Evolutionary conservation across 2,797 vertebrate genomes (phyloP).

Genomic region (Pterois miles): DNA sequence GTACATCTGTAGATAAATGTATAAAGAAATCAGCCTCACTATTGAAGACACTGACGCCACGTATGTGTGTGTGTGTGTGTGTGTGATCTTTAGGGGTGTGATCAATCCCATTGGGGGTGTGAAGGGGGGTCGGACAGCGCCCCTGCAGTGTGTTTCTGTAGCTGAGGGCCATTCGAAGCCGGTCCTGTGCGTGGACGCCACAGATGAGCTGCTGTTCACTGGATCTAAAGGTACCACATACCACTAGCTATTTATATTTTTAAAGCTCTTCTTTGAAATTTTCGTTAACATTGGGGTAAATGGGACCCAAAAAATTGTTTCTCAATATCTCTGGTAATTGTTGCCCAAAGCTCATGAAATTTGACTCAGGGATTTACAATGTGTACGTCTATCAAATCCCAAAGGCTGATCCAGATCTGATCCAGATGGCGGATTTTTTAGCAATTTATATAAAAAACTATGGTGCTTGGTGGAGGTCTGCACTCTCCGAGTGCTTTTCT

Average conservation of each 20-base stretch:
- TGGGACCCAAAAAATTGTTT: too few relatives aligned
- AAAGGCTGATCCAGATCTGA: too few relatives aligned
- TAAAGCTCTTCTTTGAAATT: background rate
- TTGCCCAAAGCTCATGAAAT: too few relatives aligned
- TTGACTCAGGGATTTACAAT: too few relatives aligned
- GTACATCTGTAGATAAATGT: background rate
- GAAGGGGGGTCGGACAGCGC: conserved; percentile 92
- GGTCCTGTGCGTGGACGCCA: conserved; percentile 95
- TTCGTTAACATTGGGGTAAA: too few relatives aligned
- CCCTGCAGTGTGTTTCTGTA: conserved; percentile 93
- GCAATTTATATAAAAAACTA: too few relatives aligned
- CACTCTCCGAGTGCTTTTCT: too few relatives aligned
- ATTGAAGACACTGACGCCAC: background rate
- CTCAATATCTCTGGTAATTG: too few relatives aligned
- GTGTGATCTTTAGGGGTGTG: conserved; percentile 86
- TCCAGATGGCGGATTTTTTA: too few relatives aligned
- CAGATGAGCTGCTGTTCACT: conserved; percentile 95
- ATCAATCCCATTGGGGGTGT: conserved; percentile 93
- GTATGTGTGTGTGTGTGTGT: conserved; percentile 21
- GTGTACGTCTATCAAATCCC: too few relatives aligned
- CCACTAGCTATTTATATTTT: background rate
- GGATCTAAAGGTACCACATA: conserved; percentile 92
- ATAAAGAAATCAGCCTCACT: background rate
- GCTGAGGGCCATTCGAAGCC: conserved; percentile 98
- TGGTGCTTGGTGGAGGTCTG: too few relatives aligned